Evolutionary conservation across 2,113 vertebrate species (phyloP).

Genomic region (Melierax canorus): DNA sequence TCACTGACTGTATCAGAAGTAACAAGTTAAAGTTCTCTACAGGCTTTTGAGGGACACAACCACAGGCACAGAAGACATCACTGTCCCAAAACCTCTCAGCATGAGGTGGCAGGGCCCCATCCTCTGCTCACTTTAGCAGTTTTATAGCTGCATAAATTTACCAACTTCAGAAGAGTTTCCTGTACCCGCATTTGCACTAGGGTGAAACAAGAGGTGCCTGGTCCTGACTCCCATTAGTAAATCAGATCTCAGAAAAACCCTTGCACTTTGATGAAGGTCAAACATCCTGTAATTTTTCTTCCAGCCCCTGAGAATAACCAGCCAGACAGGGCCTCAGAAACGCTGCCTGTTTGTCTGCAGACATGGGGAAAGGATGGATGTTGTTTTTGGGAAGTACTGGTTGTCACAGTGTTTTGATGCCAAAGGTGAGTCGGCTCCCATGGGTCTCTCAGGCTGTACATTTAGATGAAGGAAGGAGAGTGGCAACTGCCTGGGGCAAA

Average conservation of each 20-base stretch:
- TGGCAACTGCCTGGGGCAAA: not conserved
- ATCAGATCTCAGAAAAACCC: not conserved
- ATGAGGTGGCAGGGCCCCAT: not conserved
- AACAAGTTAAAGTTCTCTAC: not conserved
- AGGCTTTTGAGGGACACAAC: not conserved
- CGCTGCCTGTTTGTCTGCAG: constrained; percentile 94
- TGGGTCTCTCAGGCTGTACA: not conserved
- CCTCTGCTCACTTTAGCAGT: not conserved
- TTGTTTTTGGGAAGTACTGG: constrained; percentile 98
- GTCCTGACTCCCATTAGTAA: not conserved
- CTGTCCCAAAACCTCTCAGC: not conserved
- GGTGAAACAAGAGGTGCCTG: not conserved
- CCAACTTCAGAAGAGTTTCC: not conserved
- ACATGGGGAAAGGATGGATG: constrained; percentile 97
- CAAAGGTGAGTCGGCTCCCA: constrained; percentile 80
- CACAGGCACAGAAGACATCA: not conserved
- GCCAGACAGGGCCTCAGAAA: constrained; percentile 81
- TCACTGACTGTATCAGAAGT: not conserved
- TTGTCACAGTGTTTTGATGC: constrained; percentile 94
- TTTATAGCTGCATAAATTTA: not conserved
- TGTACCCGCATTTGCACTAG: accelerated
- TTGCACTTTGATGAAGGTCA: not conserved
- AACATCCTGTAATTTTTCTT: not conserved
- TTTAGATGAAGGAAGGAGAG: not conserved
- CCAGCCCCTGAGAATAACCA: constrained; percentile 80